Base-by-base conservation (phyloP, 2,888 invertebrate species). In the Apamea sordens region DNA sequence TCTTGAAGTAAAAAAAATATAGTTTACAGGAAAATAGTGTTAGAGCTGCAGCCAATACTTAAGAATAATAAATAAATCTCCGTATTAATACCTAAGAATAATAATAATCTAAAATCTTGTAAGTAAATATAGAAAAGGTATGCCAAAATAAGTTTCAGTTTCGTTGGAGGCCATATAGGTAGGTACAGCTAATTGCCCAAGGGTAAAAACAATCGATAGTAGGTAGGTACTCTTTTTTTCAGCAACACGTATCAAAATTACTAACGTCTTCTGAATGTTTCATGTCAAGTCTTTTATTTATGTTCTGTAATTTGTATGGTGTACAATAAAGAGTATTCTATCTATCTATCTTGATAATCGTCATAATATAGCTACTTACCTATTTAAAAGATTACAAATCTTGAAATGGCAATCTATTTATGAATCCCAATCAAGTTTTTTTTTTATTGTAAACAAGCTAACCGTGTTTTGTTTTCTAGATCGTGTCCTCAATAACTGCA, bases 401-500 rank as follows among this genome's bases (percentile, higher is more conserved):
- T 50, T 50, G 50, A 50, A 18, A 5, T 56, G n/a, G n/a, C 11
- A n/a, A 59, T n/a, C 0, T 59, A 24, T 59, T 56, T 24, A 24
- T n/a, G 11, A 24, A 56, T 4, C 24, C 24, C 3, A 24, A 56
- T 56, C 10, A 56, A 24, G 0, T 10, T 56, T 24, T 24, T 32
- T 53, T 56, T 56, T 56, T n/a, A 5, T n/a, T n/a, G 56, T 59
- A 1, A 0, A 5, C 24, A 5, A n/a, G 10, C n/a, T n/a, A 59
- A 59, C 11, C n/a, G 24, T 56, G n/a, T 59, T 13, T 59, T 59
- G 10, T 56, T n/a, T 85, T 80, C 5, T 97, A 98, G 97, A 99
- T 99, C 91, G 99, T 98, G 24, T 99, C 98, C 2, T 98, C 99
- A n/a, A 99, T 99, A 91, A 99, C 99, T 1, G 99, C 99, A 2